Conservation (phyloP, 2,113 vertebrate species). For the Gallinago jamesoni region DNA sequence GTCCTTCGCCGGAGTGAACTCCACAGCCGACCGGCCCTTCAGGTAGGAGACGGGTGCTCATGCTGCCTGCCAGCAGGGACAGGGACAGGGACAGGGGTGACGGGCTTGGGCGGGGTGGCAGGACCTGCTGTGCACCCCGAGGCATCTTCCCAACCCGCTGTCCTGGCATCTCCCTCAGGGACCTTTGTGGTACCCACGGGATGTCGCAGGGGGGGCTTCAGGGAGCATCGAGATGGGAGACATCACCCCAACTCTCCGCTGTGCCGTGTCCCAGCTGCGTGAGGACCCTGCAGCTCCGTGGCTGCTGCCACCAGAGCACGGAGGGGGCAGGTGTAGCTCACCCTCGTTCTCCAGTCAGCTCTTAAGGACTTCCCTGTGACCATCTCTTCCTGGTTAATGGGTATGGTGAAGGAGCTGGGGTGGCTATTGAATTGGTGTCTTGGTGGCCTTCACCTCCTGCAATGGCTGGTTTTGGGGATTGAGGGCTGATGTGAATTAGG, state of each 20-base stretch:
- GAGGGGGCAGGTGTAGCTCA: background rate
- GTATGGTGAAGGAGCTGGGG: background rate
- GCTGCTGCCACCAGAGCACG: background rate
- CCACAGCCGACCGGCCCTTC: slow-evolving; percentile 82
- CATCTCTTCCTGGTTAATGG: background rate
- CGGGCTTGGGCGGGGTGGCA: background rate
- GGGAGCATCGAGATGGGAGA: background rate
- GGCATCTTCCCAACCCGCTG: background rate
- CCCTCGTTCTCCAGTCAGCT: background rate
- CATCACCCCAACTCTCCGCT: background rate
- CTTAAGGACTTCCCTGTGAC: background rate
- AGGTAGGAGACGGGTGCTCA: slow-evolving; percentile 69
- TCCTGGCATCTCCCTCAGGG: background rate
- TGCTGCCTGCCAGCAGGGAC: background rate
- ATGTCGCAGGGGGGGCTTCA: background rate
- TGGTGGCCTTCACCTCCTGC: background rate
- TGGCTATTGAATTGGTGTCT: background rate
- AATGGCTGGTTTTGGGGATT: fast-evolving
- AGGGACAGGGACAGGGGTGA: background rate
- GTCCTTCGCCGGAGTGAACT: slow-evolving; percentile 94
- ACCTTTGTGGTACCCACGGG: background rate
- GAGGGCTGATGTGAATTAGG: background rate
- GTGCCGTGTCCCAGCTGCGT: background rate
- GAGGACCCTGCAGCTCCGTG: background rate
- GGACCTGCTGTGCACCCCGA: background rate